These are phyloP conservation scores for Neodiprion fabricii DNA, from an alignment of 1,140 invertebrate genomes.

Conservation along the genomic window DNA sequence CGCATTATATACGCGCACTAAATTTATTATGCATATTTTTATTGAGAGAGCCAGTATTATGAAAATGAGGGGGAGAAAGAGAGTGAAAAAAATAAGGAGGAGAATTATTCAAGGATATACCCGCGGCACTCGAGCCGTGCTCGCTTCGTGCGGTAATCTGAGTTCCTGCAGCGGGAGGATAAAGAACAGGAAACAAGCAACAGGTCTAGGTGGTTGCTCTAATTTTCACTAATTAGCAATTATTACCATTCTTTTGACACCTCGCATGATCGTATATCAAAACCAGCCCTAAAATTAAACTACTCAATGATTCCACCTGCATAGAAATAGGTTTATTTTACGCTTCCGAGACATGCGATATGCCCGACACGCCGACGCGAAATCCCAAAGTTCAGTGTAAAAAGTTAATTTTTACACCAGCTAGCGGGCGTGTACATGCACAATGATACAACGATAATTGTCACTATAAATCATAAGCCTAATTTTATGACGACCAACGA, in stretches of 20 bases:
- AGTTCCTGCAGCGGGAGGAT: neutral
- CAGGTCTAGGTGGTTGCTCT: neutral
- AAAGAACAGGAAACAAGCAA: conserved; percentile 13
- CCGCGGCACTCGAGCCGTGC: neutral
- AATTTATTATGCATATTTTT: neutral
- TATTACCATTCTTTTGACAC: conserved; percentile 12
- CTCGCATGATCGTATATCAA: conserved; percentile 10
- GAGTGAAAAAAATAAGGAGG: neutral
- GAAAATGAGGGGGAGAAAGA: neutral
- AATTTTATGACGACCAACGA: too few species aligned
- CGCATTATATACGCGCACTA: neutral
- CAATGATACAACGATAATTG: too few species aligned
- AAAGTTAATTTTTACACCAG: too few species aligned
- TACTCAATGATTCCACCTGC: neutral
- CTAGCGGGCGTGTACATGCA: too few species aligned
- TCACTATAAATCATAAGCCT: too few species aligned
- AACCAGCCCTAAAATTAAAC: conserved; percentile 5
- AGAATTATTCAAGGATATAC: conserved; percentile 2
- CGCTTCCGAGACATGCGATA: neutral
- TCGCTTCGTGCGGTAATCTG: neutral
- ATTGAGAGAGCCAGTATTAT: conserved; percentile 1
- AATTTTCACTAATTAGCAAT: conserved; percentile 12
- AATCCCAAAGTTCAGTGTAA: neutral
- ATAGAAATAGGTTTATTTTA: conserved; percentile 13
- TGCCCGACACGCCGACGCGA: neutral